Percentiles rank a stretch among this genome's conserved stretches.
Evolutionary conservation across 1,140 invertebrate genomes (phyloP).

Genomic region (Leguminivora glycinivorella): DNA sequence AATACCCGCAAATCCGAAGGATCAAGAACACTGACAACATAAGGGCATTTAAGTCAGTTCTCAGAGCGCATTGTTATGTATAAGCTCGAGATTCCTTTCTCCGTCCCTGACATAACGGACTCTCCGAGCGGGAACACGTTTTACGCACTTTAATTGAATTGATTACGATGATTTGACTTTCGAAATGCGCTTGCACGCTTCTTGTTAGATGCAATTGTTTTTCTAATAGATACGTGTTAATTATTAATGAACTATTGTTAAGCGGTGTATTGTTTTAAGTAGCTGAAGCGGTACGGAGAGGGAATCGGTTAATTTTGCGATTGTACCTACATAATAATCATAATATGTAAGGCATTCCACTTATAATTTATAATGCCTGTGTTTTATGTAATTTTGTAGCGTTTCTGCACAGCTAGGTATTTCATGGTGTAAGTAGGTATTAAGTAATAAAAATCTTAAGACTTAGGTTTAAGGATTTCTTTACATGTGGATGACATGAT

Average conservation of each 20-base stretch:
- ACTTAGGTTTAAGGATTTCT: too few species aligned
- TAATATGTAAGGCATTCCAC: too few species aligned
- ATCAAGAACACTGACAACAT: neutral
- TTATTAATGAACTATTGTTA: slow-evolving; percentile 1
- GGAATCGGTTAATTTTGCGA: too few species aligned
- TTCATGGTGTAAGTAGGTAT: too few species aligned
- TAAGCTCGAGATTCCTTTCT: slow-evolving; percentile 12
- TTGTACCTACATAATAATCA: too few species aligned
- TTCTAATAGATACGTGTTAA: neutral
- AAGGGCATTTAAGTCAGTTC: neutral
- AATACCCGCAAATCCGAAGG: neutral
- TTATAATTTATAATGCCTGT: too few species aligned
- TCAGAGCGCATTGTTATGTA: neutral
- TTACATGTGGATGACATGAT: too few species aligned
- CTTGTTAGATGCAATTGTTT: neutral
- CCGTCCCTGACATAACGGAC: neutral
- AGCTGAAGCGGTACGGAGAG: neutral
- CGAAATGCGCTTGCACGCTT: neutral
- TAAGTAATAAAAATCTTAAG: too few species aligned
- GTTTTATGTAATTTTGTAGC: too few species aligned
- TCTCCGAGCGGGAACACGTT: slow-evolving; percentile 1
- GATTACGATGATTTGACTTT: slow-evolving; percentile 24
- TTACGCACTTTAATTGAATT: slow-evolving; percentile 18
- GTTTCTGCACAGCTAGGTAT: too few species aligned
- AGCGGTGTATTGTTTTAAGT: neutral